Percentiles rank a stretch among this genome's conserved stretches.
phyloP scores from a whole-genome alignment of 1,140 invertebrate genomes.

The Sipha flava region DNA sequence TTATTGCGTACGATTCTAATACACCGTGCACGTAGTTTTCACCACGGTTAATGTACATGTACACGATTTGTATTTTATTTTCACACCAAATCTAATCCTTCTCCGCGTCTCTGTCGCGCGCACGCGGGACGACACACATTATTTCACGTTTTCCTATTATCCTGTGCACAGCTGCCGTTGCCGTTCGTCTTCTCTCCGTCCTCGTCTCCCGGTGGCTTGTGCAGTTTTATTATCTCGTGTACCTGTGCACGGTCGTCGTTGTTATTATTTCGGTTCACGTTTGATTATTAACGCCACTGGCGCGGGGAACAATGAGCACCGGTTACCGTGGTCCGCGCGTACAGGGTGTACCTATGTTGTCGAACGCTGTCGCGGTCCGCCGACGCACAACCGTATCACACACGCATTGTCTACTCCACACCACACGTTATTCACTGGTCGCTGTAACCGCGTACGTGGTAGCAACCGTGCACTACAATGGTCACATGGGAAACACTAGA shows the following conservation, averaged over 20 bases:
- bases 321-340: not conserved
- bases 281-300: slow-evolving; percentile 6
- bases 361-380: too few relatives aligned
- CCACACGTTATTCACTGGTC: too few relatives aligned
- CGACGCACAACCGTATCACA: too few relatives aligned
- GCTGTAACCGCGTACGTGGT: too few relatives aligned
- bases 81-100: not conserved
- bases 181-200: not conserved
- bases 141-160: slow-evolving; percentile 25
- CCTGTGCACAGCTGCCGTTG: not conserved
- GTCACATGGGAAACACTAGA: too few relatives aligned
- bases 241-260: not conserved
- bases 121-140: not conserved
- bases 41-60: not conserved
- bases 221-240: not conserved
- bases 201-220: not conserved
- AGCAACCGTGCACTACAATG: too few relatives aligned
- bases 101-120: not conserved
- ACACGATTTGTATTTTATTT: not conserved
- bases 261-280: slow-evolving; percentile 20
- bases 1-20: too few relatives aligned
- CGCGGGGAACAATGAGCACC: not conserved
- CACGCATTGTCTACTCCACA: too few relatives aligned
- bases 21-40: too few relatives aligned
- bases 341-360: not conserved